phyloP scores from a whole-genome alignment of 2,888 invertebrate species.

The Spodoptera picta region DNA sequence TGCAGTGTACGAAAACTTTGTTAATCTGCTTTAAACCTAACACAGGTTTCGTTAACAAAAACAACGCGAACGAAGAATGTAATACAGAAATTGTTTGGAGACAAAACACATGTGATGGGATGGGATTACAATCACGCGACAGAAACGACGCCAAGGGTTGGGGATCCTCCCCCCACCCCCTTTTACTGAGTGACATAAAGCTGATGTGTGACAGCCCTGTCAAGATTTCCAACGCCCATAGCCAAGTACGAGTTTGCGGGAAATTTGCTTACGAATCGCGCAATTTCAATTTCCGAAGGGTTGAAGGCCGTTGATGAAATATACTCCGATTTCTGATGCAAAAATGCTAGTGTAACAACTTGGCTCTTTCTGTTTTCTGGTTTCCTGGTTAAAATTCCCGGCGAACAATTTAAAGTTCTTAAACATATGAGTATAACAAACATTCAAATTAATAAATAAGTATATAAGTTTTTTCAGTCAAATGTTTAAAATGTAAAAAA shows the following conservation, averaged over 20 bases:
- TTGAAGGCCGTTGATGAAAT: conserved; percentile 3
- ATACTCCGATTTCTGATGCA: not conserved
- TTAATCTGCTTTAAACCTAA: conserved; percentile 32
- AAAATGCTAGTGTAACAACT: not conserved
- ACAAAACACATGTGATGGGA: conserved; percentile 53
- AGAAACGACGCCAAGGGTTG: conserved; percentile 39
- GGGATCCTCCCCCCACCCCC: conserved; percentile 4
- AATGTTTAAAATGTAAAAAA: too few species aligned
- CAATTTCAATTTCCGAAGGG: conserved; percentile 38
- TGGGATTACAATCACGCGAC: conserved; percentile 51
- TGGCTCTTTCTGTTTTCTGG: not conserved
- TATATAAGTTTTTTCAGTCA: too few species aligned
- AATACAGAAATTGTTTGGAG: conserved; percentile 44
- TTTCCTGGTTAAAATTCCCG: too few species aligned
- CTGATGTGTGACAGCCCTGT: conserved; percentile 54
- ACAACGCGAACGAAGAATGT: conserved; percentile 43
- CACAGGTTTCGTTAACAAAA: conserved; percentile 43
- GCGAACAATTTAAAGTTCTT: too few species aligned
- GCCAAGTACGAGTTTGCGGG: conserved; percentile 25
- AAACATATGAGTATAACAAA: too few species aligned
- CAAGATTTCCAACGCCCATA: conserved; percentile 39
- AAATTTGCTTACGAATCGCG: conserved; percentile 46
- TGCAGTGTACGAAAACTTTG: not conserved
- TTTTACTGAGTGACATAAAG: conserved; percentile 44
- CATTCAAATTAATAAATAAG: too few species aligned